Conservation (phyloP, 2,888 invertebrate genomes). For the Choristoneura rosaceana region DNA sequence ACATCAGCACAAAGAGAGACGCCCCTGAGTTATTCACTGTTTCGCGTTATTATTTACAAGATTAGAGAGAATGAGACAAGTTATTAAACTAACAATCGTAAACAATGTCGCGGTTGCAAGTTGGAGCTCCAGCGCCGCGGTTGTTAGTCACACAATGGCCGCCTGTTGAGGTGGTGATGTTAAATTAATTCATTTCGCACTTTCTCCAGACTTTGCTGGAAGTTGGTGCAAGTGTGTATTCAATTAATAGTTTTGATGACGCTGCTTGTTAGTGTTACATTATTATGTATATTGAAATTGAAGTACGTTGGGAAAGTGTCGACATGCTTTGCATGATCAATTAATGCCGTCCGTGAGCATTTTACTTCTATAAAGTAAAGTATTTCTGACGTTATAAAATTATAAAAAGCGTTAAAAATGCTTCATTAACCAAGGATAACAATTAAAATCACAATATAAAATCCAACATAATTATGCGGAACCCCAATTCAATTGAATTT, state of each 20-base stretch:
- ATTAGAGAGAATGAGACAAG: slow-evolving; percentile 3
- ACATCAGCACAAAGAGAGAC: neutral
- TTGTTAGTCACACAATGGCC: slow-evolving; percentile 26
- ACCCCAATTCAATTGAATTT: too few species aligned
- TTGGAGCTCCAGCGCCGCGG: slow-evolving; percentile 13
- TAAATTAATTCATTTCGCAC: slow-evolving; percentile 39
- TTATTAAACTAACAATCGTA: slow-evolving; percentile 12
- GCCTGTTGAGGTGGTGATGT: slow-evolving; percentile 24
- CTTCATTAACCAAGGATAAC: too few species aligned
- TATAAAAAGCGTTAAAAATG: too few species aligned
- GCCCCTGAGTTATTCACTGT: neutral
- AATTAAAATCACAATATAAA: neutral
- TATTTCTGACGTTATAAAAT: neutral
- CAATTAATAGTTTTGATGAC: slow-evolving; percentile 34
- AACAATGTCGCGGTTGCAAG: slow-evolving; percentile 20
- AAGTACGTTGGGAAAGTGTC: neutral
- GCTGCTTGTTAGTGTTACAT: too few species aligned
- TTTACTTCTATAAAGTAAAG: neutral
- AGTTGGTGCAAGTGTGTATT: slow-evolving; percentile 29
- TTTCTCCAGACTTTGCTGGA: slow-evolving; percentile 26
- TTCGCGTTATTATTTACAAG: slow-evolving; percentile 4
- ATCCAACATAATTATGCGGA: too few species aligned
- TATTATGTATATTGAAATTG: neutral
- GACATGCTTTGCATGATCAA: neutral
- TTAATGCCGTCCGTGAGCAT: neutral